These are phyloP conservation scores for Gymnorhina tibicen DNA, from an alignment of 2,113 vertebrate genomes.

Conservation along the genomic window DNA sequence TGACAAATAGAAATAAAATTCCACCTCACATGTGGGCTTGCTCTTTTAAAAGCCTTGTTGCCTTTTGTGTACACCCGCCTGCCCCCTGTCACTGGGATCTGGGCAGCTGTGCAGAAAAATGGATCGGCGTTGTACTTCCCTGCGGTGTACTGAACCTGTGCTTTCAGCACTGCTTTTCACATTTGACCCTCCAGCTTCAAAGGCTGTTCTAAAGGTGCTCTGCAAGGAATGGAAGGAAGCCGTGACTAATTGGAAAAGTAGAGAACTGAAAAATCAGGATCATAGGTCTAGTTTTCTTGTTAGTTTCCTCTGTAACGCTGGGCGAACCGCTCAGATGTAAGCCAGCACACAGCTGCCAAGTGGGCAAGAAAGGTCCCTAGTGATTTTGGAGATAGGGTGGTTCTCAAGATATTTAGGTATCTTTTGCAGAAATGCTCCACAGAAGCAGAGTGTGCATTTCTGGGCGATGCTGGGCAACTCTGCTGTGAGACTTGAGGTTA, in stretches of 20 bases:
- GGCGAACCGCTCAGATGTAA: neutral
- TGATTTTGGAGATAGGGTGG: neutral
- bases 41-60: neutral
- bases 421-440: neutral
- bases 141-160: neutral
- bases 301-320: neutral
- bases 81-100: neutral
- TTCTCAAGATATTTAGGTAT: neutral
- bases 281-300: neutral
- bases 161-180: neutral
- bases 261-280: neutral
- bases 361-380: neutral
- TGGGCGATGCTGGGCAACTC: neutral
- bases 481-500: neutral
- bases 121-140: neutral
- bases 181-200: slow-evolving; percentile 5
- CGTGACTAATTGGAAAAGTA: slow-evolving; percentile 8
- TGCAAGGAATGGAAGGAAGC: neutral
- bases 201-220: neutral
- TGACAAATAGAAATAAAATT: neutral
- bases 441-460: neutral
- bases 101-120: neutral
- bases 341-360: neutral
- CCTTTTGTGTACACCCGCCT: neutral
- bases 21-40: neutral